A percentile compares a stretch with the other conserved stretches of the same genome.
Evolutionary conservation across 2,888 invertebrate species (phyloP).

Genomic region (Oconnorella tubifera): DNA sequence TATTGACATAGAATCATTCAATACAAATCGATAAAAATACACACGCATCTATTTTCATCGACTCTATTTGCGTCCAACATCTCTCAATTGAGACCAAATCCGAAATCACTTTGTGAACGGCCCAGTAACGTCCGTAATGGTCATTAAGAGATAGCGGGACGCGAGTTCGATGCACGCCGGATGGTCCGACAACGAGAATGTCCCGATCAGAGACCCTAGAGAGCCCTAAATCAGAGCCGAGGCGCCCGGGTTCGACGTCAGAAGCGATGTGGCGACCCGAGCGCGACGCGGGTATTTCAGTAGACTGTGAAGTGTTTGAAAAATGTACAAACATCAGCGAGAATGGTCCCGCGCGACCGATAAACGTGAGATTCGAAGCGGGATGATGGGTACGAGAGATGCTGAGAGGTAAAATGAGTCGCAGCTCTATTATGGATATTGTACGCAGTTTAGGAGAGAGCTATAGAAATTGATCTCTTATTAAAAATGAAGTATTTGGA

Average conservation of each 20-base stretch:
- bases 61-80: not conserved
- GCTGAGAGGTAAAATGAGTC: no score
- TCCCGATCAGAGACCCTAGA: no score
- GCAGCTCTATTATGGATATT: no score
- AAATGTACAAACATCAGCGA: not conserved
- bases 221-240: not conserved
- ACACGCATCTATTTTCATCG: not conserved
- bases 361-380: not conserved
- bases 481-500: not conserved
- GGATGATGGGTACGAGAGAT: not conserved
- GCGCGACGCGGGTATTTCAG: not conserved
- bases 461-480: no score
- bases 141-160: constrained; percentile 13
- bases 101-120: constrained; percentile 6
- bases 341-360: not conserved
- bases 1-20: no score
- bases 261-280: not conserved
- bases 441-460: no score
- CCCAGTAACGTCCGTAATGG: constrained; percentile 10
- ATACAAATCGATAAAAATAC: no score
- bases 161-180: not conserved
- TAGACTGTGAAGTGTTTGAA: not conserved
- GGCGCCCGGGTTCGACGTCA: not conserved
- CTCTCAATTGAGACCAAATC: not conserved
- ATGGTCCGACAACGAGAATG: not conserved